Percentiles rank a stretch among this genome's conserved stretches.
Evolutionary conservation across 2,888 invertebrate species (phyloP).

Genomic region (Volucella bombylans): DNA sequence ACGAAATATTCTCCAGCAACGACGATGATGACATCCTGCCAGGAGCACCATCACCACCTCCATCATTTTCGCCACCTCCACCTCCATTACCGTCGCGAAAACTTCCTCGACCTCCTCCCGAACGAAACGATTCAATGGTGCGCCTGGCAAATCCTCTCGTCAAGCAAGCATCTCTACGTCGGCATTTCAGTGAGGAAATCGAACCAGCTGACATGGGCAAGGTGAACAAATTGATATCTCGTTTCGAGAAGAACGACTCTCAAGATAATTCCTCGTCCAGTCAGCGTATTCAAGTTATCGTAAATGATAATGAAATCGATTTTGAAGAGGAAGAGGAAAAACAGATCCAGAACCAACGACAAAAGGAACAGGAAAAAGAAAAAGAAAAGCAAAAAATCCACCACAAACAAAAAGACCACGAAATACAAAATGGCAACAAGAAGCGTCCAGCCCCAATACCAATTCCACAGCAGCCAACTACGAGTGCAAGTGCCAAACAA

Average conservation of each 20-base stretch:
- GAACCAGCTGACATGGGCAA: constrained; percentile 80
- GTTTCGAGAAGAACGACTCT: constrained; percentile 77
- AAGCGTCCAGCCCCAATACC: constrained; percentile 60
- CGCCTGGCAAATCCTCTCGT: constrained; percentile 79
- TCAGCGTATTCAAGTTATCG: constrained; percentile 74
- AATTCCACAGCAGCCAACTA: constrained; percentile 26
- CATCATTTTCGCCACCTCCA: constrained; percentile 77
- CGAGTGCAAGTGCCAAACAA: neutral
- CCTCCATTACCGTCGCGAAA: constrained; percentile 59
- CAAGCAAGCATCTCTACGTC: constrained; percentile 80
- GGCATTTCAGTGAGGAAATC: constrained; percentile 80
- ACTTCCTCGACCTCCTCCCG: constrained; percentile 75
- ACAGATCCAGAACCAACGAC: neutral
- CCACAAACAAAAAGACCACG: constrained; percentile 56
- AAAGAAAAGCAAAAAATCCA: constrained; percentile 32
- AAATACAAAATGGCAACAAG: constrained; percentile 42
- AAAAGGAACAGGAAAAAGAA: constrained; percentile 12
- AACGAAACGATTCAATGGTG: constrained; percentile 77
- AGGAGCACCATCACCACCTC: constrained; percentile 77
- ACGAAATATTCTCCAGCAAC: constrained; percentile 59
- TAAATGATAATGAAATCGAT: constrained; percentile 43
- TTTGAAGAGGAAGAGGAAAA: constrained; percentile 37
- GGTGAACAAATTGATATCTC: constrained; percentile 81
- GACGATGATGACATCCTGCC: constrained; percentile 75
- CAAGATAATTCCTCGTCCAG: constrained; percentile 15